Evolutionary conservation across 2,888 invertebrate species (phyloP).

Genomic region (Tinea trinotella): DNA sequence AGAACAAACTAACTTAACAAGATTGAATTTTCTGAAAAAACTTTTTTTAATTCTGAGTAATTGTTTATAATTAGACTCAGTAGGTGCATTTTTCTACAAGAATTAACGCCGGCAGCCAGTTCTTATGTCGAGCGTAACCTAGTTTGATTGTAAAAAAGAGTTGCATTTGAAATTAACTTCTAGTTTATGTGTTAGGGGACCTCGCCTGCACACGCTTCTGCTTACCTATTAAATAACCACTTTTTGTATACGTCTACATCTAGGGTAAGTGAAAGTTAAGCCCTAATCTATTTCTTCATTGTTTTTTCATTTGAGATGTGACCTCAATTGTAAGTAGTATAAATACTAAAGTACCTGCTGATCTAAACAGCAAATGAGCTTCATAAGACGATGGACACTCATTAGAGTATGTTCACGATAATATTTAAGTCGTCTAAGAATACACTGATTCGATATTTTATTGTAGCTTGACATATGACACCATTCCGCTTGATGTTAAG

Average conservation of each 20-base stretch:
- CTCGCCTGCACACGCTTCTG: slow-evolving; percentile 1
- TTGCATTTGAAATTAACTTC: slow-evolving; percentile 17
- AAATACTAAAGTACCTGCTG: no score
- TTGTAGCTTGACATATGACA: no score
- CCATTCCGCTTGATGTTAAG: no score
- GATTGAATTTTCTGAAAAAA: neutral
- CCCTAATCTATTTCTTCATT: neutral
- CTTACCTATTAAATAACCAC: slow-evolving; percentile 3
- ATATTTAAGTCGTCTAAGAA: no score
- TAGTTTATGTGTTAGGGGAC: neutral
- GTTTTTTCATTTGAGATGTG: no score
- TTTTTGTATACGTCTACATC: slow-evolving; percentile 6
- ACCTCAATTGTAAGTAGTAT: no score
- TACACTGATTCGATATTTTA: no score
- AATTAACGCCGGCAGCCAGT: slow-evolving; percentile 6
- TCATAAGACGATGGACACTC: no score
- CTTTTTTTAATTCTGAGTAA: neutral
- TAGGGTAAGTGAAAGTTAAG: slow-evolving; percentile 14
- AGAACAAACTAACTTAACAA: neutral
- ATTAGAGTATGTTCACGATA: no score
- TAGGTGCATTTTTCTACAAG: slow-evolving; percentile 8
- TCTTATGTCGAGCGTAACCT: slow-evolving; percentile 15
- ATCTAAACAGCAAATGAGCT: no score
- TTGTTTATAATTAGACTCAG: neutral
- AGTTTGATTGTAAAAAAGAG: slow-evolving; percentile 15